A percentile compares a stretch with the other conserved stretches of the same genome.
Conservation (phyloP, 2,113 vertebrate species). For the Myanophis thanlyinensis region DNA sequence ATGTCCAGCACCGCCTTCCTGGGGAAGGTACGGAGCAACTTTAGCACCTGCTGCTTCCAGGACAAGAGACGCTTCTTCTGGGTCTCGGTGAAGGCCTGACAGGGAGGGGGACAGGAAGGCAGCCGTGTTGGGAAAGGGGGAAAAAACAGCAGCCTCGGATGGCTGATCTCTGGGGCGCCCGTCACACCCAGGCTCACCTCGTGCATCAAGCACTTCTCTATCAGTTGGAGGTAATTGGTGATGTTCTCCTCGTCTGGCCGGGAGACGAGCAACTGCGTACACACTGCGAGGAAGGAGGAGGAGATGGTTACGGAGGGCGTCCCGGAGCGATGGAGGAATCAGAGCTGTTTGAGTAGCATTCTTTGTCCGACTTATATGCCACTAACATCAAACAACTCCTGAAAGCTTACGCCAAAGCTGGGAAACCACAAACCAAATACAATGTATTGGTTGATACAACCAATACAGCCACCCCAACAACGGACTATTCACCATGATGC, state of each 20-base stretch:
- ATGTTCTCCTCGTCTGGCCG: conserved; percentile 94
- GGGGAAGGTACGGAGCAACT: conserved; percentile 88
- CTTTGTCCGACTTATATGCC: neutral
- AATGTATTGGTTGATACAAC: too few species aligned
- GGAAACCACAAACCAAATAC: neutral
- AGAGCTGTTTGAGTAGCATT: neutral
- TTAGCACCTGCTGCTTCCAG: conserved; percentile 96
- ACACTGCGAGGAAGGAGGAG: conserved; percentile 70
- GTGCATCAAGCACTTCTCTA: conserved; percentile 91
- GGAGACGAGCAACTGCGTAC: conserved; percentile 91
- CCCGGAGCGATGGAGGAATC: neutral
- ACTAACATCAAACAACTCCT: neutral
- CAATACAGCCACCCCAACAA: too few species aligned
- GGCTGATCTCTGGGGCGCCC: fast-evolving
- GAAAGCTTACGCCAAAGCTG: neutral
- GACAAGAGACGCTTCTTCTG: conserved; percentile 90
- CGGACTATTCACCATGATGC: too few species aligned
- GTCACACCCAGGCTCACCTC: conserved; percentile 70
- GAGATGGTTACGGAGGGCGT: neutral
- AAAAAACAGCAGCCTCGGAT: fast-evolving
- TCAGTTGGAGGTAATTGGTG: conserved; percentile 92
- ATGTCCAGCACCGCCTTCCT: conserved; percentile 89
- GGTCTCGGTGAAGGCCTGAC: conserved; percentile 90
- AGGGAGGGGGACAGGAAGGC: neutral
- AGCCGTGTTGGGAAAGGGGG: neutral